phyloP scores from a whole-genome alignment of 2,797 vertebrate genomes.

The Pseudochirops corinnae region DNA sequence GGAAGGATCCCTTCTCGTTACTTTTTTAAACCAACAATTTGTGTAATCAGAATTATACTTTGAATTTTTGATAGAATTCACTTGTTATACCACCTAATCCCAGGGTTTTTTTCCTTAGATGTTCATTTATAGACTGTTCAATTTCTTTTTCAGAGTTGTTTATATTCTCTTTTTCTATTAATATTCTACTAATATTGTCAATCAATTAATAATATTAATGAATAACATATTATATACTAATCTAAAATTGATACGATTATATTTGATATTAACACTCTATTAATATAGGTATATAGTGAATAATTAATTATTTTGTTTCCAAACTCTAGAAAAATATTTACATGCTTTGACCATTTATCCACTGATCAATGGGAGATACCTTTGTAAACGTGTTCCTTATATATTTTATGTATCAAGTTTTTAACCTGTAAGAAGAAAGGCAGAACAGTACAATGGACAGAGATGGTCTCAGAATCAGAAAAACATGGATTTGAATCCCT shows the following conservation, averaged over 20 bases:
- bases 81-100: neutral
- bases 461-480: neutral
- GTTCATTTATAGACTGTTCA: neutral
- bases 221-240: too few species aligned
- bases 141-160: neutral
- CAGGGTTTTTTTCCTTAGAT: neutral
- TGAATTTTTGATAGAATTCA: neutral
- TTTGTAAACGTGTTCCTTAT: neutral
- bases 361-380: neutral
- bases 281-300: neutral
- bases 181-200: neutral
- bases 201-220: too few species aligned
- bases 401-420: neutral
- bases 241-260: too few species aligned
- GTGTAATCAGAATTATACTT: neutral
- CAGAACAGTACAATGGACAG: neutral
- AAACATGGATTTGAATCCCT: neutral
- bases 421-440: neutral
- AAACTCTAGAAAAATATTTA: too few species aligned
- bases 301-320: neutral
- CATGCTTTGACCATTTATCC: too few species aligned
- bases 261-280: too few species aligned
- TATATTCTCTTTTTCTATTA: neutral
- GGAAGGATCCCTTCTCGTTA: neutral
- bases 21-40: neutral